phyloP scores from a whole-genome alignment of 2,888 invertebrate species.

The Sarcophaga variegata region DNA sequence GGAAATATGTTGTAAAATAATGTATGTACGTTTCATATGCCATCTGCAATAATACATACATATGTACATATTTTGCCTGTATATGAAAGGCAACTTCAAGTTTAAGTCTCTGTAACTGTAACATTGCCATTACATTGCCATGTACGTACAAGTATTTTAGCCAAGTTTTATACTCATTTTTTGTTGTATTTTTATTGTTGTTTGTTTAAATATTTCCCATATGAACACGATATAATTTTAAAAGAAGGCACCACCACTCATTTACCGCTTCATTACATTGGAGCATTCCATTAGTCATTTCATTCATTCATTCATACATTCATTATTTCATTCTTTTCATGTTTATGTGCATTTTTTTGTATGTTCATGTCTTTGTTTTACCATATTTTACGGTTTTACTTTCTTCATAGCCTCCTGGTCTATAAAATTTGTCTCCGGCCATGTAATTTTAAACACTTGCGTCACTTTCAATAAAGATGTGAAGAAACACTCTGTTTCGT shows the following conservation, averaged over 20 bases:
- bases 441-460: conserved; percentile 81
- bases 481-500: conserved; percentile 45
- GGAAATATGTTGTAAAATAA: conserved; percentile 58
- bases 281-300: not conserved
- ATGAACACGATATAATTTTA: not conserved
- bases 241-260: not conserved
- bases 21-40: conserved; percentile 43
- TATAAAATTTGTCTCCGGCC: conserved; percentile 68
- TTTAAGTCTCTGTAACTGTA: not conserved
- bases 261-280: conserved; percentile 3
- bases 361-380: conserved; percentile 33
- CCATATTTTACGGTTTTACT: conserved; percentile 41
- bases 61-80: conserved; percentile 5
- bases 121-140: not conserved
- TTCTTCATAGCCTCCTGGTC: conserved; percentile 32
- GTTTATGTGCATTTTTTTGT: conserved; percentile 53
- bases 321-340: conserved; percentile 11
- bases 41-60: conserved; percentile 37
- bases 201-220: not conserved
- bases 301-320: conserved; percentile 1
- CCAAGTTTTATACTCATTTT: not conserved
- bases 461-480: conserved; percentile 73
- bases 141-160: not conserved
- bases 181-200: not conserved
- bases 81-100: not conserved